Conservation (phyloP, 1,140 invertebrate genomes). For the Dolichoris vasculosae region DNA sequence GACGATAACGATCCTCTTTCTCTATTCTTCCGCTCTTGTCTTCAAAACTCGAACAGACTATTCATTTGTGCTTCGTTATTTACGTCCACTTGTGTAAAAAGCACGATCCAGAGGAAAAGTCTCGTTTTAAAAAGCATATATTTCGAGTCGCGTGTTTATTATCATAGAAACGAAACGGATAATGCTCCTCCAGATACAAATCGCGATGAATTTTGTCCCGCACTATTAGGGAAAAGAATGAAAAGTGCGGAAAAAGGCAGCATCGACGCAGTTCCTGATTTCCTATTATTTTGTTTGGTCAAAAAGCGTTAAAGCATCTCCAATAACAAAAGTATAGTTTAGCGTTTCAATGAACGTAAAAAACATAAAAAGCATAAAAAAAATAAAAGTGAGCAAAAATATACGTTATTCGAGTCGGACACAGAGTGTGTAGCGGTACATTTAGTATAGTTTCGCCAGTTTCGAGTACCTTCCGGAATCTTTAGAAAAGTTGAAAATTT, state of each 20-base stretch:
- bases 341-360: background rate
- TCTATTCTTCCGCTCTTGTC: background rate
- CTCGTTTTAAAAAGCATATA: background rate
- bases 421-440: background rate
- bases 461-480: background rate
- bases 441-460: background rate
- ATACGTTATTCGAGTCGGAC: background rate
- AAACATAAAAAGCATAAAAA: background rate
- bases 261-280: background rate
- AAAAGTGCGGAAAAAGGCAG: background rate
- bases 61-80: conserved; percentile 43
- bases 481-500: conserved; percentile 23
- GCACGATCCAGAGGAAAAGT: background rate
- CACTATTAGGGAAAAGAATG: too few species aligned
- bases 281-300: background rate
- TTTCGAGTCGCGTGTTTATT: background rate
- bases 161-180: background rate
- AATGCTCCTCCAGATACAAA: too few species aligned
- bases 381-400: background rate
- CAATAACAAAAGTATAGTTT: conserved; percentile 8
- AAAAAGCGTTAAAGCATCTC: background rate
- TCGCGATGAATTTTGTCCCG: too few species aligned
- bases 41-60: background rate
- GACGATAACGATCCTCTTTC: conserved; percentile 40
- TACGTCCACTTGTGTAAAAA: conserved; percentile 17